Base-by-base conservation (phyloP, 2,113 vertebrate species). In the Trogon surrucura region DNA sequence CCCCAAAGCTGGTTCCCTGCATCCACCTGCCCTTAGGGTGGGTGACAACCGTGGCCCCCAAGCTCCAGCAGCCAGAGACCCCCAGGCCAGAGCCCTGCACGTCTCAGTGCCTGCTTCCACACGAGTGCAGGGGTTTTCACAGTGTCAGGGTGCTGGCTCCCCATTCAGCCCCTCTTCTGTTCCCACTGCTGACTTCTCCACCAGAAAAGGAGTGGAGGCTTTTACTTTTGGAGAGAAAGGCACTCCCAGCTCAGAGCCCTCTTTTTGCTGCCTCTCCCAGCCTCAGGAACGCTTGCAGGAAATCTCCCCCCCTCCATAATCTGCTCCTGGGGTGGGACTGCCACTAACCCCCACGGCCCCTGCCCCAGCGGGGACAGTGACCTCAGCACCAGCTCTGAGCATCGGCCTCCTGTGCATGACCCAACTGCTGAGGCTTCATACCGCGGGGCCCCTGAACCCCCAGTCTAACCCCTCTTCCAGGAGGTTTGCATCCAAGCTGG, bases 401-500 rank as follows among this genome's bases (percentile, higher is more conserved):
- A 30, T 11, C 1, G 0, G 19, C 34, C 4, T 0, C 21, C 15
- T 41, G 17, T 5, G 16, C 45, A 4, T 16, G n/a, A 54, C 27
- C 36, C 4, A 0, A 32, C n/a, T 11, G 2, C n/a, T 9, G 18
- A 26, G 17, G 21, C 38, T 62, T 29, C 38, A 16, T 4, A 62
- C 17, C 26, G 11, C 1, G 1, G 13, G 16, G 4, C 11, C 61
- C 56, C 19, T 3, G 45, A 45, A 30, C 8, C 7, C 48, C 30
- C 4, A 1, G 12, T 11, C 17, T 15, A 17, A 36, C 16, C 5
- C 29, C 5, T 25, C 4, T 62, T 16, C 4, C 22, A 19, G 1
- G 5, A n/a, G 64, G 22, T 18, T 16, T 44, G 53, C 4, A 7
- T 13, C 57, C 47, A 30, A 34, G 30, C 16, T 86, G 61, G 56